These are phyloP conservation scores for Agrenia bidenticulata DNA, from an alignment of 2,888 invertebrate species.

Conservation along the genomic window DNA sequence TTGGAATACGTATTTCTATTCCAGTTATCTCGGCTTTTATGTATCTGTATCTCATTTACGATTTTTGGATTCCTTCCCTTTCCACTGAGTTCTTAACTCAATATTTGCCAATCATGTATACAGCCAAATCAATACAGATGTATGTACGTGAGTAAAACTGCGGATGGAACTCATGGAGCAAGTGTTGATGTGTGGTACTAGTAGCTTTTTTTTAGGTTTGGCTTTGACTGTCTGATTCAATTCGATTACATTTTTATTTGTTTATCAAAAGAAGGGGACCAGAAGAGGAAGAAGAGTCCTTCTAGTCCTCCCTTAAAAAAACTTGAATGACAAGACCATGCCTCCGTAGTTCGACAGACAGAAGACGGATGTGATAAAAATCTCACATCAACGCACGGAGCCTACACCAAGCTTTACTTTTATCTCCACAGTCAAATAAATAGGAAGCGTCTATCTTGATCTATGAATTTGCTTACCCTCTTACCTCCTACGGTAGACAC, in stretches of 20 bases:
- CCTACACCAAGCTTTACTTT: conserved; percentile 16
- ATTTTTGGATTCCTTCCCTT: conserved; percentile 4
- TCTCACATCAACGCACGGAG: conserved; percentile 12
- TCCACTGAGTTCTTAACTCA: conserved; percentile 5
- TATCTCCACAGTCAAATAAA: conserved; percentile 13
- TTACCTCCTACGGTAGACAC: not conserved
- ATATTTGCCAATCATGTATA: conserved; percentile 7
- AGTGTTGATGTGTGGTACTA: not conserved
- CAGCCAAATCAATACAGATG: not conserved
- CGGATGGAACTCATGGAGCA: not conserved
- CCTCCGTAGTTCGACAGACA: conserved; percentile 5
- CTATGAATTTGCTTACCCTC: not conserved
- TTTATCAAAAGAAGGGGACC: conserved; percentile 20
- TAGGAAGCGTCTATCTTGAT: conserved; percentile 4
- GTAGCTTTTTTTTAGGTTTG: not conserved
- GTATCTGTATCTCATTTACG: conserved; percentile 2
- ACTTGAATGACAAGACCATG: not conserved
- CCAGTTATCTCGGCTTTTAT: not conserved
- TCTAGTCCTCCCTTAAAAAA: not conserved
- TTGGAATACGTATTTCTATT: not conserved
- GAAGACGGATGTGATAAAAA: conserved; percentile 27
- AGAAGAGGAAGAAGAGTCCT: not conserved
- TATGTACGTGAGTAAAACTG: not conserved
- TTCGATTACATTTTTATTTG: conserved; percentile 22
- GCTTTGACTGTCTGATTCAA: conserved; percentile 18